Evolutionary conservation across 2,113 vertebrate species (phyloP).

Genomic region (Macroglossus sobrinus): DNA sequence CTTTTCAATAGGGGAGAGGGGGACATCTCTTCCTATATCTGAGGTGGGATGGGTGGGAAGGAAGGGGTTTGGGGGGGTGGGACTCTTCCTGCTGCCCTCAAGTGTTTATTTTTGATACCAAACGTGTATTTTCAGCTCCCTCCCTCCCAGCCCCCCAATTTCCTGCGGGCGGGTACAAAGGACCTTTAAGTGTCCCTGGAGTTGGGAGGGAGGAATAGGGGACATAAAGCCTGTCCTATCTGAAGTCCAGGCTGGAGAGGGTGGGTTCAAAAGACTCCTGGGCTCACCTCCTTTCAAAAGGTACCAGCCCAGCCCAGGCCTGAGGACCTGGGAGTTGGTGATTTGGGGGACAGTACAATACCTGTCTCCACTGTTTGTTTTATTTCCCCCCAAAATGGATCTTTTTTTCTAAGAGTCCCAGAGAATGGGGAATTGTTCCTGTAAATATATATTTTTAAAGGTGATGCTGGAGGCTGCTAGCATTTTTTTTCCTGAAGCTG

Average conservation of each 20-base stretch:
- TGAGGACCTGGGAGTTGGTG: conserved; percentile 53
- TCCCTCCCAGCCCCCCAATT: conserved; percentile 72
- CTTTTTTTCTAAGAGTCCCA: conserved; percentile 74
- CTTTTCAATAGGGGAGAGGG: conserved; percentile 70
- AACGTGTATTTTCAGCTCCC: conserved; percentile 70
- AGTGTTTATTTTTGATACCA: conserved; percentile 78
- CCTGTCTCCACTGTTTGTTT: conserved; percentile 66
- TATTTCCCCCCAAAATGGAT: conserved; percentile 65
- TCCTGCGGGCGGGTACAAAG: conserved; percentile 75
- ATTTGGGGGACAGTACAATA: conserved; percentile 67
- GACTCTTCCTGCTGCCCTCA: conserved; percentile 62
- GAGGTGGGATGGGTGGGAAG: conserved; percentile 67
- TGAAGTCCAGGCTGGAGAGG: conserved; percentile 37
- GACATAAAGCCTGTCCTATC: conserved; percentile 39
- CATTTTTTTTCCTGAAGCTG: neutral
- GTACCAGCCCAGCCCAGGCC: conserved; percentile 12
- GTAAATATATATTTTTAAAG: conserved; percentile 80
- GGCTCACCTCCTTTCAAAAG: conserved; percentile 32
- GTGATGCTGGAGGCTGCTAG: conserved; percentile 54
- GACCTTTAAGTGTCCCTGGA: conserved; percentile 73
- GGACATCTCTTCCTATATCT: conserved; percentile 61
- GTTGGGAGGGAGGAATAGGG: conserved; percentile 73
- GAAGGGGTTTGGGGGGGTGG: conserved; percentile 55
- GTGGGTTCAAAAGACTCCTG: conserved; percentile 34
- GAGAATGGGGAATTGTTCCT: conserved; percentile 74